Conservation (phyloP, 2,888 invertebrate genomes). For the Melipona beecheii region DNA sequence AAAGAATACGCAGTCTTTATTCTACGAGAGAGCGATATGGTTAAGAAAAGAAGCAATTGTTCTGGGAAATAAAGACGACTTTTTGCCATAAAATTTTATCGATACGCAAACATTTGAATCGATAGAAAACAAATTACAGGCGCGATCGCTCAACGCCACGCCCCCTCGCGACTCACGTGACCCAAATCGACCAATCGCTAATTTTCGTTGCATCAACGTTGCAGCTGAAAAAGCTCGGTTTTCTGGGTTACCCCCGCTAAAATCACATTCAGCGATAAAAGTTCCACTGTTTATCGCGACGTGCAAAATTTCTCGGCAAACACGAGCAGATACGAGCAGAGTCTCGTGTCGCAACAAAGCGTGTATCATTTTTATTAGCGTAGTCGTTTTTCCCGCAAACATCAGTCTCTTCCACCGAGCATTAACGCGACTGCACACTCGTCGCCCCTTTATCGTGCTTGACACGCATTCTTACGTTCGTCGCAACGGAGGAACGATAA, state of each 20-base stretch:
- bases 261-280: slow-evolving; percentile 9
- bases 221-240: too few species aligned
- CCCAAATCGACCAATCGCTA: too few species aligned
- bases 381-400: background rate
- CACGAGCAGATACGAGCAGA: slow-evolving; percentile 16
- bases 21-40: background rate
- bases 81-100: too few species aligned
- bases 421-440: background rate
- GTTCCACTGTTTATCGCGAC: slow-evolving; percentile 47
- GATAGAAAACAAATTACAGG: too few species aligned
- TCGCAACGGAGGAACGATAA: background rate
- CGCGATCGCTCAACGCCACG: too few species aligned
- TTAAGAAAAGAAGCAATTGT: background rate
- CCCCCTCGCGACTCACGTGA: too few species aligned
- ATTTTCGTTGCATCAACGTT: too few species aligned
- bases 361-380: slow-evolving; percentile 30
- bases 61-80: too few species aligned
- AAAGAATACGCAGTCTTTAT: too few species aligned
- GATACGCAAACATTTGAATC: too few species aligned
- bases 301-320: slow-evolving; percentile 49
- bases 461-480: background rate
- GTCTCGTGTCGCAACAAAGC: slow-evolving; percentile 4
- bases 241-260: too few species aligned
- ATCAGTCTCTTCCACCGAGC: slow-evolving; percentile 1
- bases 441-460: background rate